Evolutionary conservation across 1,140 invertebrate genomes (phyloP), one percentile per base, ranked within the genome.

Genomic region (Spodoptera frugiperda): DNA sequence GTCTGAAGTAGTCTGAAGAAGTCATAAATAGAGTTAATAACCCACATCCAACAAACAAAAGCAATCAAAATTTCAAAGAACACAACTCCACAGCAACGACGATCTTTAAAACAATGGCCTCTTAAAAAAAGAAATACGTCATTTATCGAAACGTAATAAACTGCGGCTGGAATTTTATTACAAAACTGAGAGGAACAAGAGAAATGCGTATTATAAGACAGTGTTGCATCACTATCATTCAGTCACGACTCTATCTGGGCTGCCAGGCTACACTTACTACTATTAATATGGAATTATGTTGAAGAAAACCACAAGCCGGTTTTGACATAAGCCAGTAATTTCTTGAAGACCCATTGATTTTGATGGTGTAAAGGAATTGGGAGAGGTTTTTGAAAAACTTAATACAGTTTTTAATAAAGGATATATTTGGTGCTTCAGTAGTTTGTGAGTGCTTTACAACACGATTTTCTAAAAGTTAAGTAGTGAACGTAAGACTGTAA

Each of bases 221-320:
- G 25, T 73, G 55, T 90, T 89, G 85, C 86, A 82, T 90, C 87
- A 88, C 78, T 72, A 19, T 57, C 77, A 39, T 79, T 84, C 83
- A 87, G 83, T 90, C 88, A 89, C 85, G 84, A 87, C 53, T 61
- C 82, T 79, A 87, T 84, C 84, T 88, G 82, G 83, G 82, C 81
- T 82, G 80, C 85, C 78, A 39, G 33, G 33, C 33, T 39, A 39
- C 33, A 86, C 82, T 86, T 84, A 86, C 77, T 82, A 76, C 78
- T 59, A 80, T 87, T 81, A 85, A 87, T 87, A 89, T 85, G 84
- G 83, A 82, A 86, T 83, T 84, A 84, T 87, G 82, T 79, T 80
- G 67, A 78, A 70, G 65, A 76, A 82, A 80, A 88, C 84, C 87
- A 79, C 83, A 77, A 81, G 76, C 67, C 68, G 71, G 67, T 79